Evolutionary conservation across 2,888 invertebrate genomes (phyloP).

Genomic region (Andrena hattorfiana): DNA sequence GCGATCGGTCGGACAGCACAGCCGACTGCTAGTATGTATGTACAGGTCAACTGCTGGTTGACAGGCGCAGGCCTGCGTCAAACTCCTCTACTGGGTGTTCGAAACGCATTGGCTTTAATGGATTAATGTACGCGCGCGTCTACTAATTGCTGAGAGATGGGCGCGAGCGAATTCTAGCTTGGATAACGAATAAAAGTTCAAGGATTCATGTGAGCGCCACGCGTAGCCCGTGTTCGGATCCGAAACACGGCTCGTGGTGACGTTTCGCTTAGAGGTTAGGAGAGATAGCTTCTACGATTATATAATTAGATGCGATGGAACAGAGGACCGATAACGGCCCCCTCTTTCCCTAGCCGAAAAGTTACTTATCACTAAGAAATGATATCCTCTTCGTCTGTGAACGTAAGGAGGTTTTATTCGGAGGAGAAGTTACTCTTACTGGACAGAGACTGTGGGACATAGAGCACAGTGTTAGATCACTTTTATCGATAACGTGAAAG

Average conservation of each 20-base stretch:
- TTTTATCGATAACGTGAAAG: constrained; percentile 7
- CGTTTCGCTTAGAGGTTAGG: no score
- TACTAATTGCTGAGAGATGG: not conserved
- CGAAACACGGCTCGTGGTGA: no score
- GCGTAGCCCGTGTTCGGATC: no score
- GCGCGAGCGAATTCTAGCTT: not conserved
- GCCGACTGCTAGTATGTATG: constrained; percentile 48
- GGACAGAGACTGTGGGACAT: not conserved
- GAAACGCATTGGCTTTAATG: constrained; percentile 47
- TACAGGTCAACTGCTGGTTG: constrained; percentile 71
- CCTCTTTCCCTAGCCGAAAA: no score
- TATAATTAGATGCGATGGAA: no score
- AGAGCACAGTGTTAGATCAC: not conserved
- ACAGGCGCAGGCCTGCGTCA: constrained; percentile 70
- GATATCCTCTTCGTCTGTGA: no score
- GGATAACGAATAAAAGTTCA: not conserved
- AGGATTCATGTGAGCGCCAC: not conserved
- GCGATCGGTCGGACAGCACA: constrained; percentile 64
- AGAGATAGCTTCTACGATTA: no score
- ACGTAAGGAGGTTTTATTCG: no score
- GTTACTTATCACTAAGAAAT: no score
- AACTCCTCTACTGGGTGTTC: constrained; percentile 65
- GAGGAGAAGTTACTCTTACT: no score
- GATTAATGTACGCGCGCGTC: constrained; percentile 6
- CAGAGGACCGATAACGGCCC: no score